A percentile compares a stretch with the other conserved stretches of the same genome.
These are phyloP conservation scores for Champsocephalus esox DNA, from an alignment of 2,797 vertebrate species.

Conservation along the genomic window DNA sequence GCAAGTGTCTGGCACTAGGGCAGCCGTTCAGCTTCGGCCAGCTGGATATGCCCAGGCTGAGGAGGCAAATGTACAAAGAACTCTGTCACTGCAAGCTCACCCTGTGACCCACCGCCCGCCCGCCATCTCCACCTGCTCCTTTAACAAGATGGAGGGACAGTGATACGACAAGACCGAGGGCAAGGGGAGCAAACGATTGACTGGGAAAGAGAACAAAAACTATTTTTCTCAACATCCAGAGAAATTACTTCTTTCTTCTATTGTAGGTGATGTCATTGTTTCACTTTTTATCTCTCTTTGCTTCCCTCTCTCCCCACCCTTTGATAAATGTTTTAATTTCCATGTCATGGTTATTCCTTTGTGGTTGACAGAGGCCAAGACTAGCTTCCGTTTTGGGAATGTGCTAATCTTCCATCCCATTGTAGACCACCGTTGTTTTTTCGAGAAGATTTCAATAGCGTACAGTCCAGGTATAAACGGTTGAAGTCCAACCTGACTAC, in stretches of 20 bases:
- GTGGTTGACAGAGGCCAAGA: constrained; percentile 79
- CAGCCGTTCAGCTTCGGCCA: constrained; percentile 93
- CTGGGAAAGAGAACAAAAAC: constrained; percentile 48
- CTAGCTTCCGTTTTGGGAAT: constrained; percentile 52
- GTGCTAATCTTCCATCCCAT: constrained; percentile 37
- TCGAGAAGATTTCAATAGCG: constrained; percentile 13
- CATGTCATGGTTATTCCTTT: constrained; percentile 65
- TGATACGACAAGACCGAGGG: constrained; percentile 45
- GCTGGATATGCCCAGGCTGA: constrained; percentile 95
- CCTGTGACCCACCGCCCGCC: constrained; percentile 82
- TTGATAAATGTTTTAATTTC: constrained; percentile 51
- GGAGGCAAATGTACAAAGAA: constrained; percentile 97
- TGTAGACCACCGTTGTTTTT: constrained; percentile 22
- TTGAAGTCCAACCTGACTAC: constrained; percentile 16
- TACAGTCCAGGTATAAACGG: constrained; percentile 12
- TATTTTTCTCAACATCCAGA: constrained; percentile 60
- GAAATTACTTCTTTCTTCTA: constrained; percentile 42
- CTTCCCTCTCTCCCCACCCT: constrained; percentile 30
- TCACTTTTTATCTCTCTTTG: constrained; percentile 44
- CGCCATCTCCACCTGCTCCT: constrained; percentile 26
- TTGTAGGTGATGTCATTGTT: constrained; percentile 49
- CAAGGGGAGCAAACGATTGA: constrained; percentile 45
- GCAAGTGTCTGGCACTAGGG: constrained; percentile 93
- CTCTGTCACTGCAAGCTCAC: constrained; percentile 95
- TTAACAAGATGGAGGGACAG: constrained; percentile 40